phyloP scores from a whole-genome alignment of 2,797 vertebrate genomes.

The Vultur gryphus region DNA sequence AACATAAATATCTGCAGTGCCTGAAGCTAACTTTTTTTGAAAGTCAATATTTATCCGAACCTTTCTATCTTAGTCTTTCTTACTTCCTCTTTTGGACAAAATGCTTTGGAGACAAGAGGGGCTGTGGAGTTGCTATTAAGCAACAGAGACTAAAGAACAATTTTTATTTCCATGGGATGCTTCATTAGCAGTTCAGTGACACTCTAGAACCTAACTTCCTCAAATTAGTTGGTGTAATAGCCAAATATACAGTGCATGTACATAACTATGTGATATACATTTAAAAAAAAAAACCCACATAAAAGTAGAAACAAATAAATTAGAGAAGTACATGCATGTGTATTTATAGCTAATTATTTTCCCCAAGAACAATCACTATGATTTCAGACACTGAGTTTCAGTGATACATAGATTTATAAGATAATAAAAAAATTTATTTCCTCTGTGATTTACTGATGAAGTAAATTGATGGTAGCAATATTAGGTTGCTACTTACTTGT shows the following conservation, averaged over 20 bases:
- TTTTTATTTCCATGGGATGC: neutral
- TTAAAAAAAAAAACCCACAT: neutral
- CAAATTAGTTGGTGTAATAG: neutral
- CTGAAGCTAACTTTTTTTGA: neutral
- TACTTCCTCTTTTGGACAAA: neutral
- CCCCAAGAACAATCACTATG: neutral
- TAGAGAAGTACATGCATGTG: accelerated
- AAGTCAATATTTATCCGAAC: neutral
- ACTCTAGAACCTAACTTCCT: neutral
- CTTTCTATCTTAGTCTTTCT: neutral
- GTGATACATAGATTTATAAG: neutral
- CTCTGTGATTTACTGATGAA: neutral
- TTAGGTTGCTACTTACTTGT: neutral
- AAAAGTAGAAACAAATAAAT: neutral
- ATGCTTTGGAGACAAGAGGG: neutral
- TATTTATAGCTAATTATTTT: neutral
- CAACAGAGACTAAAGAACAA: neutral
- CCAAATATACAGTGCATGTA: neutral
- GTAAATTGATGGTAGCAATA: neutral
- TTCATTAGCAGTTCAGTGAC: neutral
- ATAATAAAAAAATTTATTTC: neutral
- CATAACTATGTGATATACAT: neutral
- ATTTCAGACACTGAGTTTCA: neutral
- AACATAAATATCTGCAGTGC: neutral
- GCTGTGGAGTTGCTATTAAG: neutral